phyloP scores from a whole-genome alignment of 2,797 vertebrate genomes.

The Loris lydekkerianus region DNA sequence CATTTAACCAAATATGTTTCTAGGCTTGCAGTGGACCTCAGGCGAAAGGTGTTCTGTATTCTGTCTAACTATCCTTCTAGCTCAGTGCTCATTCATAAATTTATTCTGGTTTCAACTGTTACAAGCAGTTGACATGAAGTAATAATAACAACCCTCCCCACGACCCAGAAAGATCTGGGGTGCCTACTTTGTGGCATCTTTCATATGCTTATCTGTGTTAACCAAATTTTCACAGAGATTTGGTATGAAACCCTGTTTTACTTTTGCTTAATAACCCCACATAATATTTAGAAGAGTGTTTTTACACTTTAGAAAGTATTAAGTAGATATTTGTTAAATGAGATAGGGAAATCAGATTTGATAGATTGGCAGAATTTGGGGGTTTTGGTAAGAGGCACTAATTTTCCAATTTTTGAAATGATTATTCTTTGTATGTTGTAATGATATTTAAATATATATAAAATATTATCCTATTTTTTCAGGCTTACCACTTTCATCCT shows the following conservation, averaged over 20 bases:
- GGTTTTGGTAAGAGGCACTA: background rate
- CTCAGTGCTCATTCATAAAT: background rate
- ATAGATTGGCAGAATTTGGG: background rate
- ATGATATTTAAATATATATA: background rate
- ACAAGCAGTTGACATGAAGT: background rate
- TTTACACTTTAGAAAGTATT: background rate
- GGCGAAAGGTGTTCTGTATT: background rate
- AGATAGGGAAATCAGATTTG: constrained; percentile 28
- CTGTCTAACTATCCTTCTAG: background rate
- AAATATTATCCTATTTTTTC: background rate
- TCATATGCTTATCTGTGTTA: background rate
- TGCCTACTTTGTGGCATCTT: background rate
- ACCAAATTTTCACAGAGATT: background rate
- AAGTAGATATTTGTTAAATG: constrained; percentile 24
- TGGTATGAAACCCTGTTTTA: background rate
- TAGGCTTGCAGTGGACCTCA: background rate
- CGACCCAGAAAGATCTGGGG: background rate
- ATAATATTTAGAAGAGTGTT: background rate
- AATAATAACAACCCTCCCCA: background rate
- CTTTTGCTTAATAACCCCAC: background rate
- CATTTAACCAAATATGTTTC: background rate
- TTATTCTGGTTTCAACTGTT: background rate
- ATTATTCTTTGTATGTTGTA: background rate
- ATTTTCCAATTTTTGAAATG: background rate
- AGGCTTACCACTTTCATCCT: background rate